Evolutionary conservation across 1,140 invertebrate genomes (phyloP), one percentile per base, ranked within the genome.

Genomic region (Sycophaga agraensis): DNA sequence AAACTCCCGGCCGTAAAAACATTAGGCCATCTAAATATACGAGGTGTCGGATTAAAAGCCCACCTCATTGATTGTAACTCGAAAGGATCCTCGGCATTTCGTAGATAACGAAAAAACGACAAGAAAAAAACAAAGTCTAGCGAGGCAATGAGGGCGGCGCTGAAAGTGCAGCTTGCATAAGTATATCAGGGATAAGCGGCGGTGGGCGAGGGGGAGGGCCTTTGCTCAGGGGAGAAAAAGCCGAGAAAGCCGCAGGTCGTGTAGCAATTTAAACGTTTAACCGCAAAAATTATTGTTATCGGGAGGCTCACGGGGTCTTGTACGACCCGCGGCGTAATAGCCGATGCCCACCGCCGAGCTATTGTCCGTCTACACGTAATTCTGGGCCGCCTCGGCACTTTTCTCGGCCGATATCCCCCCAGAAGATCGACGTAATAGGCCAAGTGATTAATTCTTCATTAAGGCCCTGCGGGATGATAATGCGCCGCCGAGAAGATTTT

Each of bases 271-370:
- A 61, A 71, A 64, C 71, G 70, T 69, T 76, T 75, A 75, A 74
- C 69, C 68, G 63, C 73, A 74, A 71, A 76, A 75, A 72, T 74
- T 71, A 77, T 76, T 71, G 69, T 73, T 74, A 76, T 76, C 70
- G 63, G 57, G 64, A 58, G 49, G 60, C 63, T 22, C 37, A 22
- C 0, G 12, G 51, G 48, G 48, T 64, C 55, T 42, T 39, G 59
- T 53, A 51, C 70, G 63, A 64, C 66, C 66, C 45, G 46, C 37
- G 7, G 57, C 58, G 65, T 71, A 71, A 72, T 71, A 67, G 39
- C 45, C 53, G 22, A 37, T 42, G 22, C 7, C 40, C 34, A 19
- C 31, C 28, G 28, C 28, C 16, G 34, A 49, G 63, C 66, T 67
- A 69, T 74, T 70, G 71, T 70, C 63, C 67, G 67, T 59, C 56